phyloP scores from a whole-genome alignment of 1,140 invertebrate genomes.

The Sinonovacula constricta region DNA sequence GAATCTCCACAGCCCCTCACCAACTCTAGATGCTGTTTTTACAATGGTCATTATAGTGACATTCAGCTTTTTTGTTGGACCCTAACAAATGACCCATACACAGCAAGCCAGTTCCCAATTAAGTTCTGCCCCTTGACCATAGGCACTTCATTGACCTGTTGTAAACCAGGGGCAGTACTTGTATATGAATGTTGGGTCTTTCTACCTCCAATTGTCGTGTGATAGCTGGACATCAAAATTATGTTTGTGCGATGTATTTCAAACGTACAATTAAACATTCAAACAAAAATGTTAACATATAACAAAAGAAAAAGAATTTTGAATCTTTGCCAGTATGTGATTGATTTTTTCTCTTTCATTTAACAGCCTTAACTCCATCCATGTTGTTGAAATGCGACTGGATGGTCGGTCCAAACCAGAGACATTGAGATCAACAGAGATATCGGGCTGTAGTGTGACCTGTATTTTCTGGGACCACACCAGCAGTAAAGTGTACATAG shows the following conservation, averaged over 20 bases:
- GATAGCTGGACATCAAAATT: too few relatives aligned
- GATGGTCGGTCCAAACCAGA: constrained; percentile 66
- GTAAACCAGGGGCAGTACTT: too few relatives aligned
- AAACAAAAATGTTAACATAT: background rate
- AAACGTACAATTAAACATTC: background rate
- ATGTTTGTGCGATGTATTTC: background rate
- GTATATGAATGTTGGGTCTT: background rate
- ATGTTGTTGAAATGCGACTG: constrained; percentile 67
- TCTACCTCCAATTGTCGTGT: background rate
- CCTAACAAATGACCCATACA: too few relatives aligned
- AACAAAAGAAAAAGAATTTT: background rate
- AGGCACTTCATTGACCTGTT: too few relatives aligned
- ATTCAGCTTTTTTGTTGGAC: too few relatives aligned
- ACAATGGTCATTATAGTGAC: too few relatives aligned
- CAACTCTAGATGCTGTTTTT: too few relatives aligned
- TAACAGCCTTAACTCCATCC: constrained; percentile 67
- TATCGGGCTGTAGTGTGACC: constrained; percentile 65
- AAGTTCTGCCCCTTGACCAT: too few relatives aligned
- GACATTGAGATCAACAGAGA: constrained; percentile 67
- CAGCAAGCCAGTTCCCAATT: too few relatives aligned
- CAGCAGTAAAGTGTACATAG: constrained; percentile 69
- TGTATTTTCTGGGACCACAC: constrained; percentile 70
- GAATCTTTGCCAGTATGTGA: background rate
- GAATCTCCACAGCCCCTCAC: too few relatives aligned
- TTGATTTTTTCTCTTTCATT: constrained; percentile 20